These are phyloP conservation scores for Sylvia atricapilla DNA, from an alignment of 2,113 vertebrate species.

Conservation along the genomic window DNA sequence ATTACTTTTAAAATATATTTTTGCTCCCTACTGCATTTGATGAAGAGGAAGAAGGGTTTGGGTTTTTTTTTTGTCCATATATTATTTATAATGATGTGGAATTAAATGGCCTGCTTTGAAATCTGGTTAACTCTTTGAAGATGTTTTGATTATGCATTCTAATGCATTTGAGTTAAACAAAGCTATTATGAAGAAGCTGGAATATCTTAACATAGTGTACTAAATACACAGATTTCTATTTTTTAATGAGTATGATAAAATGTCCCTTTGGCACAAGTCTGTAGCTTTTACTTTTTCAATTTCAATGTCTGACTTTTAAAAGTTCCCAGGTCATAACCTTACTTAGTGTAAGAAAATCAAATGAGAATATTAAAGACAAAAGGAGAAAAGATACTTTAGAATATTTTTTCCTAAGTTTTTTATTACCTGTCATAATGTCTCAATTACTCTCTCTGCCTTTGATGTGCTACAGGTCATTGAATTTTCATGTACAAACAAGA, in stretches of 20 bases:
- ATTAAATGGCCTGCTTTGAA: not conserved
- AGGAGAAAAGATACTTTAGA: not conserved
- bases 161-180: not conserved
- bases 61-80: not conserved
- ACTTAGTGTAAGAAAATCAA: not conserved
- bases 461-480: not conserved
- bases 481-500: not conserved
- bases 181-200: not conserved
- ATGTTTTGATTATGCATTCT: not conserved
- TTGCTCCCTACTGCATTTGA: not conserved
- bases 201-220: not conserved
- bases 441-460: not conserved
- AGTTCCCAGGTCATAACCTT: not conserved
- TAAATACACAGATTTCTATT: not conserved
- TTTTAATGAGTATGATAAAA: not conserved
- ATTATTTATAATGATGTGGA: not conserved
- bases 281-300: not conserved
- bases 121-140: conserved; percentile 18
- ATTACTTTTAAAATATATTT: not conserved
- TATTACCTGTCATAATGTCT: not conserved
- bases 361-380: not conserved
- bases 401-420: not conserved
- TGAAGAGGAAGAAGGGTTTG: conserved; percentile 18
- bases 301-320: not conserved
- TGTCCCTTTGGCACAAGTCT: not conserved